A percentile compares a stretch with the other conserved stretches of the same genome.
Conservation (phyloP, 2,113 vertebrate genomes). For the Seriola rivoliana region DNA sequence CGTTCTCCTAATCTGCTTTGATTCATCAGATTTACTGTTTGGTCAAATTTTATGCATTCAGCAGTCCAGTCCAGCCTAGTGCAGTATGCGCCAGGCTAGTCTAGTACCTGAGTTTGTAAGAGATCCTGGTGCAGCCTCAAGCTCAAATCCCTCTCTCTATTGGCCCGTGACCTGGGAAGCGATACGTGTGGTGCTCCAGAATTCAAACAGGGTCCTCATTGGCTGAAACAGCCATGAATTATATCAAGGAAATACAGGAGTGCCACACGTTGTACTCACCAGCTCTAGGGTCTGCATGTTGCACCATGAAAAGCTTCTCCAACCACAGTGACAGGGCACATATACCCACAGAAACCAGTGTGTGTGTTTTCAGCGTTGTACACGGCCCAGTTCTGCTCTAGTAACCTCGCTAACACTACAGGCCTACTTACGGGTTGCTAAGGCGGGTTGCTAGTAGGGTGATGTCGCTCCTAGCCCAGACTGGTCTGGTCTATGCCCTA, state of each 20-base stretch:
- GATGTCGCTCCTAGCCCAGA: conserved; percentile 85
- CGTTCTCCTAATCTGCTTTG: conserved; percentile 48
- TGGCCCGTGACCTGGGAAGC: conserved; percentile 70
- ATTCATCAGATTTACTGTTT: conserved; percentile 65
- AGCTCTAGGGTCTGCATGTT: conserved; percentile 68
- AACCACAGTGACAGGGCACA: conserved; percentile 56
- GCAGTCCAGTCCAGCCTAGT: conserved; percentile 75
- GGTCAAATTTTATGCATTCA: conserved; percentile 44
- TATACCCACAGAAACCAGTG: conserved; percentile 79
- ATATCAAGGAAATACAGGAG: conserved; percentile 80
- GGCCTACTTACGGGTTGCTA: conserved; percentile 76
- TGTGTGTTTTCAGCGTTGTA: conserved; percentile 68
- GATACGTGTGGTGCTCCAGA: conserved; percentile 71
- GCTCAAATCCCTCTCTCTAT: conserved; percentile 38
- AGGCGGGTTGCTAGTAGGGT: conserved; percentile 78
- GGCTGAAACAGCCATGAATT: conserved; percentile 80
- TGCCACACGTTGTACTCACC: conserved; percentile 65
- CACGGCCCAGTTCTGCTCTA: conserved; percentile 74
- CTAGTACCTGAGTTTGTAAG: conserved; percentile 51
- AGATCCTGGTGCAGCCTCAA: conserved; percentile 59
- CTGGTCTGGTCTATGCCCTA: conserved; percentile 84
- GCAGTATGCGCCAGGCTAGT: conserved; percentile 62
- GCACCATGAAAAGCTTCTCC: conserved; percentile 53
- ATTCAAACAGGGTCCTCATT: conserved; percentile 85
- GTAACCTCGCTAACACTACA: conserved; percentile 75